Evolutionary conservation across 1,140 invertebrate genomes (phyloP), one percentile per base, ranked within the genome.

Genomic region (Lordiphosa stackelbergi): DNA sequence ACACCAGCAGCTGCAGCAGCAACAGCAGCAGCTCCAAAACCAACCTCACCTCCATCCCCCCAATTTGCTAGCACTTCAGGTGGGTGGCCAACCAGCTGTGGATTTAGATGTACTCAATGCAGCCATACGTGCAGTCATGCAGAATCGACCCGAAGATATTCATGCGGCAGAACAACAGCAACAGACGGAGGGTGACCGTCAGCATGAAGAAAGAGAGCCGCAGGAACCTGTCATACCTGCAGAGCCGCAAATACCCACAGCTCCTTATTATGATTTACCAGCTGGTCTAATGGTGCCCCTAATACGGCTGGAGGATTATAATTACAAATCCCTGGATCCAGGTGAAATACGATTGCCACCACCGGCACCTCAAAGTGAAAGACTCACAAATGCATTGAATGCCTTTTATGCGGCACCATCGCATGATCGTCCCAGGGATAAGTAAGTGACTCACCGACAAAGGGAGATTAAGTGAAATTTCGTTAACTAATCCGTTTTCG

Each of bases 211-310:
- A 3, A 49, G 48, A 7, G 53, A 53, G 31, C 12, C 58, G 9
- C 10, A n/a, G 11, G 59, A 56, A 5, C 16, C 59, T 5, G 37
- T 45, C 7, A 34, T 41, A 5, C 36, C 43, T 6, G 43, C 93
- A 95, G 72, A 95, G 69, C 94, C 95, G 66, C 88, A 96, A 47
- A 92, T 97, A 88, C 97, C 97, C 9, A 94, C 94, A 51, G 93
- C 97, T 64, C 97, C 97, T 45, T 99, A 99, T 87, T 99, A 95
- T 88, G 97, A 99, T 86, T 89, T 99, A 49, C 98, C 98, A 10
- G 97, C 97, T 63, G 97, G 96, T 48, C 89, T 99, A 1, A 98
- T 98, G 93, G 96, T 88, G 31, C 95, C 96, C 8, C 89, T 98
- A 6, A 95, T 99, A 53, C 88, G 95, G 90, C 87, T 97, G 52